Evolutionary conservation across 2,797 vertebrate species (phyloP), one percentile per base, ranked within the genome.

Genomic region (Nasua narica): DNA sequence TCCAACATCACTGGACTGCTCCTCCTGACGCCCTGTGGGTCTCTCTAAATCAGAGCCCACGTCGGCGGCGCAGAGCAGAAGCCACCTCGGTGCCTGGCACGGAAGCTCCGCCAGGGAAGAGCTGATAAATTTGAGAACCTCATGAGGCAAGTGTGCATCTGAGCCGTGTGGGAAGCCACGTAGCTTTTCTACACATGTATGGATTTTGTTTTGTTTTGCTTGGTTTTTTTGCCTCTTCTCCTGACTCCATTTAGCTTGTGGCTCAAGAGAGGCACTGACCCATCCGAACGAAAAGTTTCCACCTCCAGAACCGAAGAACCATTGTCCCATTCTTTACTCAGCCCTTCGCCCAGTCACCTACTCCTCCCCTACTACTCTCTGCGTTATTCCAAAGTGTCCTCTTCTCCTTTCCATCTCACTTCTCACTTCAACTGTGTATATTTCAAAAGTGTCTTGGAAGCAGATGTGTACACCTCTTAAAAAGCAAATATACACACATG

Each of bases 41-140:
- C 29, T 67, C 67, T 93, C 23, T 88, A 83, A 94, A 91, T 93
- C 84, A 96, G 56, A 56, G 13, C 12, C 2, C 43, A 40, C 14
- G 21, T 78, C 60, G 72, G 1, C 21, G 74, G 65, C 65, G 76
- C 76, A 76, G 29, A 54, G 23, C 29, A 9, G 29, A 46, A 76
- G 37, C 37, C 40, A 5, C 48, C 13, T 93, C 65, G 29, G 43
- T 12, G 25, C 37, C 37, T 1, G 48, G 27, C 43, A 87, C 2
- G 62, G 9, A 70, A 69, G 56, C n/a, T 88, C 43, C 14, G 25
- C 14, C 37, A 67, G 40, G 52, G 21, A 11, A 72, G 65, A 91
- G 48, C 27, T 91, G 21, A 93, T 87, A n/a, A 52, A 56, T 85
- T 91, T 52, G 35, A 91, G 89, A 90, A 94, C 94, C 48, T 90